phyloP scores from a whole-genome alignment of 2,113 vertebrate species.

The Mesocricetus auratus region DNA sequence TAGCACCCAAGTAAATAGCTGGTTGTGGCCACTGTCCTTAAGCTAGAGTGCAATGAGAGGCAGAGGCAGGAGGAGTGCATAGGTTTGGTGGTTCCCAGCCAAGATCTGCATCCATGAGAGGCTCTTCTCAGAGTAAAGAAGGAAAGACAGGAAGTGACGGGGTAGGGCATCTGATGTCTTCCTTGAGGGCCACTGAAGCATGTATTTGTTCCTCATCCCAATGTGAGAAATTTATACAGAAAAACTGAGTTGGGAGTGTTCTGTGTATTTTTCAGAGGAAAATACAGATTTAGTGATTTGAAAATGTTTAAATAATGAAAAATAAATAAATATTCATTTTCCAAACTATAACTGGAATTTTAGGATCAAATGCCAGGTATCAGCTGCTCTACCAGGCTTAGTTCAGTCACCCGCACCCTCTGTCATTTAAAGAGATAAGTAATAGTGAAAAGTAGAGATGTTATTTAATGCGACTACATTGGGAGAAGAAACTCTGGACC shows the following conservation, averaged over 20 bases:
- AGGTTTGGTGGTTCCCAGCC: not conserved
- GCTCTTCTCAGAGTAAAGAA: not conserved
- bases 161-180: not conserved
- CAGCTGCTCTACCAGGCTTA: not conserved
- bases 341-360: slow-evolving; percentile 41
- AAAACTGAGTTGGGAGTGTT: slow-evolving; percentile 89
- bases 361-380: not conserved
- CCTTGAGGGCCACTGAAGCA: not conserved
- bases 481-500: not conserved
- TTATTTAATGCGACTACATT: not conserved
- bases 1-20: not conserved
- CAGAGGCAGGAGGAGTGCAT: not conserved
- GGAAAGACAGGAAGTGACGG: not conserved
- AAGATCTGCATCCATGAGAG: not conserved
- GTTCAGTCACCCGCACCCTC: not conserved
- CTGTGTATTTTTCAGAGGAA: slow-evolving; percentile 87
- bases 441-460: not conserved
- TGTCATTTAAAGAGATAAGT: no score
- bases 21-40: not conserved
- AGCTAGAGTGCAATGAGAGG: not conserved
- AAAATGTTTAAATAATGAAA: slow-evolving; percentile 86
- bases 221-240: slow-evolving; percentile 79
- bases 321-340: slow-evolving; percentile 87
- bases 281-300: slow-evolving; percentile 86
- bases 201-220: not conserved